Evolutionary conservation across 2,113 vertebrate species (phyloP).

Genomic region (Plestiodon gilberti): DNA sequence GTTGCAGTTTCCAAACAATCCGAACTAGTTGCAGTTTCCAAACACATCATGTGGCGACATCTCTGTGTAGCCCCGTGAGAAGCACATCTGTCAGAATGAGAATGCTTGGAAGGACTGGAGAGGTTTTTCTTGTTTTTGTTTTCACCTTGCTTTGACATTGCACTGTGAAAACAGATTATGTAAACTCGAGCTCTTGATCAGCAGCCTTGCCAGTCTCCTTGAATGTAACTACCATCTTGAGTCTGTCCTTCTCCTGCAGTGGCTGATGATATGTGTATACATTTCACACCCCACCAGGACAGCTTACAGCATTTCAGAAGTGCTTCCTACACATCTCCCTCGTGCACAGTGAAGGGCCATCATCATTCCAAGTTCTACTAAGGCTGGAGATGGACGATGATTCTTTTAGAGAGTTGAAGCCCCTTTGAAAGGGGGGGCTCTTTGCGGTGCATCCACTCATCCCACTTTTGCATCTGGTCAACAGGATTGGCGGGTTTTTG

Average conservation of each 20-base stretch:
- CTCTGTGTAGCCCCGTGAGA: neutral
- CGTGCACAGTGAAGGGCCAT: neutral
- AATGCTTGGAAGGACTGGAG: neutral
- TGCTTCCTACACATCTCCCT: neutral
- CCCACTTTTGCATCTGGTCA: neutral
- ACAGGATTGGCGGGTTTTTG: neutral
- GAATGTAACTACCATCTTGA: neutral
- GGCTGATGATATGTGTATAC: neutral
- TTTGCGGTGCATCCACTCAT: too few relatives aligned
- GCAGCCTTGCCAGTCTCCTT: conserved; percentile 1
- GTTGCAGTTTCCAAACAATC: too few relatives aligned
- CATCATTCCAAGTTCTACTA: neutral
- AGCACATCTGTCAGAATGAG: neutral
- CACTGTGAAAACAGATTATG: neutral
- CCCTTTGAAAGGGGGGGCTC: neutral
- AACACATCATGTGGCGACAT: neutral
- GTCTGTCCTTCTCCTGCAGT: neutral
- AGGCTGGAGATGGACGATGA: neutral
- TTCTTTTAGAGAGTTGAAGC: neutral
- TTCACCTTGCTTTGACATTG: neutral
- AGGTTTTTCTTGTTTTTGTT: neutral
- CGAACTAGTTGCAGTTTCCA: too few relatives aligned
- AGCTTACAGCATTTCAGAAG: neutral
- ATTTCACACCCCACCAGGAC: neutral
- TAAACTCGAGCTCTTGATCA: neutral